Evolutionary conservation across 1,140 invertebrate species (phyloP).

Genomic region (Panagrolaimus sp.): DNA sequence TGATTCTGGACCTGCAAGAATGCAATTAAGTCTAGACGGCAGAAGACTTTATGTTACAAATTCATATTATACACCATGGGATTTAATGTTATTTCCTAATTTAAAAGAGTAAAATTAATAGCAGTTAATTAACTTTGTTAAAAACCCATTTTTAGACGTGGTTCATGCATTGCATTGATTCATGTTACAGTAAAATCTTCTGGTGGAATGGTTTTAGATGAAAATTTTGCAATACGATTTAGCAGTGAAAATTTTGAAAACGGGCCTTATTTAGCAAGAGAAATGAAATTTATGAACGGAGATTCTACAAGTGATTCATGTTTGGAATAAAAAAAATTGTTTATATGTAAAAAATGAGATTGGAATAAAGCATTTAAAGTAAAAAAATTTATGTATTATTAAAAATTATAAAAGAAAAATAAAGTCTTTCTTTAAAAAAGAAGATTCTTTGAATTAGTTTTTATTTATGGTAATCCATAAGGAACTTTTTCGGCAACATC

Average conservation of each 20-base stretch:
- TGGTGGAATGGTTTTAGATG: conserved; percentile 31
- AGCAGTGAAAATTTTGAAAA: conserved; percentile 16
- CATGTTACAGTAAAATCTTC: conserved; percentile 27
- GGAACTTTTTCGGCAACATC: conserved; percentile 7
- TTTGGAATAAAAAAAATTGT: conserved; percentile 17
- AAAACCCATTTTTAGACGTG: background rate
- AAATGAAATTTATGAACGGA: conserved; percentile 46
- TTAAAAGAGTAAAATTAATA: conserved; percentile 60
- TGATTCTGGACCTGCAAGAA: conserved; percentile 81
- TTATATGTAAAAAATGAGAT: background rate
- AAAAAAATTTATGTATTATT: too few species aligned
- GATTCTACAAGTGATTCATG: conserved; percentile 35
- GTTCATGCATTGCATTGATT: conserved; percentile 21
- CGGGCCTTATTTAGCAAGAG: conserved; percentile 33
- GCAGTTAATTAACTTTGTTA: background rate
- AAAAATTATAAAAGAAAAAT: too few species aligned
- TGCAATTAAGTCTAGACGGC: conserved; percentile 88
- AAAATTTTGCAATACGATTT: conserved; percentile 29
- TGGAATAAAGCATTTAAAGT: too few species aligned
- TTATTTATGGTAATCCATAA: conserved; percentile 8
- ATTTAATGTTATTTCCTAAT: conserved; percentile 82
- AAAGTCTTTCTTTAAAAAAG: too few species aligned
- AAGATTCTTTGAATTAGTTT: too few species aligned
- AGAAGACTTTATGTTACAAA: conserved; percentile 82
- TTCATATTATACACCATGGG: conserved; percentile 83